Conservation (phyloP, 2,888 invertebrate species). For the Cryptosula pallasiana region DNA sequence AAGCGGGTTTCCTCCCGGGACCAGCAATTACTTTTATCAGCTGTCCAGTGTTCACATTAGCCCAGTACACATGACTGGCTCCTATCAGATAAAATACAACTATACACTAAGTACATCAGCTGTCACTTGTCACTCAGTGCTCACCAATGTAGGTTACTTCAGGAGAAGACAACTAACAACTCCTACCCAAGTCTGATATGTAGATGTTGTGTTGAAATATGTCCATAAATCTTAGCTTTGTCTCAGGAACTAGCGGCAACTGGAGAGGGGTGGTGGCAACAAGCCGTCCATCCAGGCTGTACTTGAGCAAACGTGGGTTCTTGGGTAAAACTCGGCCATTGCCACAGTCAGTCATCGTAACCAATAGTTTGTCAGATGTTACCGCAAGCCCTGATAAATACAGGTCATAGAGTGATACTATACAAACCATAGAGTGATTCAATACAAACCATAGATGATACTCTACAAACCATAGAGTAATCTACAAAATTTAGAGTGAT, state of each 20-base stretch:
- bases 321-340: not conserved
- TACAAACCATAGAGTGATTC: no score
- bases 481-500: not conserved
- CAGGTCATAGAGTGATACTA: not conserved
- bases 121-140: no score
- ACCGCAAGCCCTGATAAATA: not conserved
- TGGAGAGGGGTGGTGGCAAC: not conserved
- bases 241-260: not conserved
- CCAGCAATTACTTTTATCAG: no score
- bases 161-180: not conserved
- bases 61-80: no score
- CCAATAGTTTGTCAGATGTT: not conserved
- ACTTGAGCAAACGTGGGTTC: not conserved
- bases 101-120: no score
- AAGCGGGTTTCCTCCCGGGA: no score
- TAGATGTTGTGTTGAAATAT: not conserved
- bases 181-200: not conserved
- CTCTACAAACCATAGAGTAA: not conserved
- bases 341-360: not conserved
- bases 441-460: not conserved
- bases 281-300: not conserved
- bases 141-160: no score
- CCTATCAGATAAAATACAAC: no score
- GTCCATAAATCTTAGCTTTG: not conserved
- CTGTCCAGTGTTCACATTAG: no score